Percentiles rank a stretch among this genome's conserved stretches.
These are phyloP conservation scores for Semnornis frantzii DNA, from an alignment of 2,113 vertebrate species.

Conservation along the genomic window DNA sequence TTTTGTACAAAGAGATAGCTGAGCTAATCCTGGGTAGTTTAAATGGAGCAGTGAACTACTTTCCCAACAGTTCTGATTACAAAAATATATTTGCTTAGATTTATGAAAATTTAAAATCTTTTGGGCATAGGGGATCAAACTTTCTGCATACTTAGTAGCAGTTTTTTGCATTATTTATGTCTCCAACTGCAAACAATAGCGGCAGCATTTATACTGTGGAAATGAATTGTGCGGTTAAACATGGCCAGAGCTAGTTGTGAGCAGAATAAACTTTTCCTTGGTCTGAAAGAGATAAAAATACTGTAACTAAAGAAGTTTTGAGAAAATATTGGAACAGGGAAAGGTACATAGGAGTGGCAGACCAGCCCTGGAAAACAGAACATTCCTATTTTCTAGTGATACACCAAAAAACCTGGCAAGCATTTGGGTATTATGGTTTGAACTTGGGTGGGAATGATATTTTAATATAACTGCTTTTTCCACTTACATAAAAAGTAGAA, in stretches of 20 bases:
- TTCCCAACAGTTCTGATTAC: not conserved
- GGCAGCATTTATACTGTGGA: not conserved
- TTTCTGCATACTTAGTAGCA: constrained; percentile 7
- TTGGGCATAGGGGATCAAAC: constrained; percentile 40
- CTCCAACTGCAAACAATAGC: constrained; percentile 46
- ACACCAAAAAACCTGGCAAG: constrained; percentile 44
- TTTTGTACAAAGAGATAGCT: not conserved
- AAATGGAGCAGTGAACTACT: not conserved
- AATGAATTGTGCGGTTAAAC: not conserved
- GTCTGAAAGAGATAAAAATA: constrained; percentile 10
- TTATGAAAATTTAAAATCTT: constrained; percentile 64
- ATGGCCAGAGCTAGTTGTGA: not conserved
- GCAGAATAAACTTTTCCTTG: constrained; percentile 11
- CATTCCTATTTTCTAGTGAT: constrained; percentile 12
- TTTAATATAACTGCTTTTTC: constrained; percentile 35
- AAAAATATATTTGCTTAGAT: constrained; percentile 48
- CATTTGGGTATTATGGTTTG: constrained; percentile 29
- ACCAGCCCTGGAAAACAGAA: constrained; percentile 48
- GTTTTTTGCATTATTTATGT: constrained; percentile 58
- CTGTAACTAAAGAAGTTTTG: constrained; percentile 15
- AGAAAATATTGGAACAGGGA: constrained; percentile 62
- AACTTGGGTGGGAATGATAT: constrained; percentile 53
- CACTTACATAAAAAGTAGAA: not conserved
- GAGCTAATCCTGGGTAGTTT: not conserved
- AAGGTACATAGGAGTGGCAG: constrained; percentile 66